Evolutionary conservation across 2,797 vertebrate genomes (phyloP), one percentile per base, ranked within the genome.

Genomic region (Ptychadena robeensis): DNA sequence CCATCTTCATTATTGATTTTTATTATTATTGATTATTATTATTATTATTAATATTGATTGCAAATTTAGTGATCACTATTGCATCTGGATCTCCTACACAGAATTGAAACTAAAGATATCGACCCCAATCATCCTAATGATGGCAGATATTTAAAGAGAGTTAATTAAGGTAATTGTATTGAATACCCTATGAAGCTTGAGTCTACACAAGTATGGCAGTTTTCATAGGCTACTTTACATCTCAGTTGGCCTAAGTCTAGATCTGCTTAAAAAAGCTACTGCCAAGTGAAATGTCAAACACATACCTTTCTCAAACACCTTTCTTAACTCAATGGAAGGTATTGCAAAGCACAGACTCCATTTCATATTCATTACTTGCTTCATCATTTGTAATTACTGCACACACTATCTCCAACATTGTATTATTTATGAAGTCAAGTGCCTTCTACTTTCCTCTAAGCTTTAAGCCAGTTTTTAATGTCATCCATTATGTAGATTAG

Each of bases 401-500:
- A 65, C 25, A 74, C 15, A 28, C 32, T 68, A 40, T 73, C 69
- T 28, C 14, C 48, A 22, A 30, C 4, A 69, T 82, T 75, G 44
- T 82, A 82, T 76, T 82, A 82, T 76, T 76, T 76, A 76, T 75
- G 31, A 75, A 70, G 64, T 40, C 34, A 76, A 59, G 67, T 38
- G 30, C 64, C 81, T 76, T 30, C 44, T n/a, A 67, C 53, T 76
- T 73, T 53, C n/a, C 65, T 76, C 38, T 61, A 65, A 59, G 66
- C 63, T 27, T 35, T 40, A 44, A 74, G 35, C 10, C 63, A 35
- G 31, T 30, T 57, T 59, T 53, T 82, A 74, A 82, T 82, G 72
- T 35, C 73, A 75, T 82, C 65, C 35, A 82, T 75, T 82, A 82
- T 76, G 63, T 59, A 82, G 65, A 75, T 82, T 75, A 34, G 64